Evolutionary conservation across 2,888 invertebrate genomes (phyloP).

Genomic region (Scaptomyza tumidula): DNA sequence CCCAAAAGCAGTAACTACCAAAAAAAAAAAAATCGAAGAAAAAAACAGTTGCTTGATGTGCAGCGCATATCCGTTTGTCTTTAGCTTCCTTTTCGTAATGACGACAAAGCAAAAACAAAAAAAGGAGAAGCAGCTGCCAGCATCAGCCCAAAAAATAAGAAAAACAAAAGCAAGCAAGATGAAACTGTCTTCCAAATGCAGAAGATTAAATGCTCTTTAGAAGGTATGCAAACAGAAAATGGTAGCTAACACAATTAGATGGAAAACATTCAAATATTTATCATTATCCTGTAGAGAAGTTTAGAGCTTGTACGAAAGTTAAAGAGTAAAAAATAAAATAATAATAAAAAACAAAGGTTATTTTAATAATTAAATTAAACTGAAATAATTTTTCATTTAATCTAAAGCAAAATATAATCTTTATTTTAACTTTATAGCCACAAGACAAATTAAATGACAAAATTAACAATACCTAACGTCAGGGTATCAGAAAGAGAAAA

Average conservation of each 20-base stretch:
- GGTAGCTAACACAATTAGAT: too few species aligned
- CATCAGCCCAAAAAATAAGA: conserved; percentile 40
- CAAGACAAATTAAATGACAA: background rate
- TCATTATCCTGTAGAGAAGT: too few species aligned
- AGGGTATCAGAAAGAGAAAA: conserved; percentile 20
- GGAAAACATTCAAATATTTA: too few species aligned
- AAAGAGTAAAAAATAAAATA: too few species aligned
- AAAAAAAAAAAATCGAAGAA: conserved; percentile 28
- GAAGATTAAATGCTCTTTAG: conserved; percentile 21
- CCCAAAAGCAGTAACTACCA: conserved; percentile 58
- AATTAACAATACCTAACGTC: background rate
- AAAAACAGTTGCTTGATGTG: conserved; percentile 77
- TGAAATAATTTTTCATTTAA: too few species aligned
- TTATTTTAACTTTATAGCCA: background rate
- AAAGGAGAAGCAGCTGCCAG: conserved; percentile 66
- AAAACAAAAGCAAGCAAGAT: conserved; percentile 17
- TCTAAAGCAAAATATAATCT: too few species aligned
- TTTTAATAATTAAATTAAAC: too few species aligned
- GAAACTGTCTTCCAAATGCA: background rate
- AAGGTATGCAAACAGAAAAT: too few species aligned
- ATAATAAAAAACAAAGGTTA: too few species aligned
- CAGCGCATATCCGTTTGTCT: conserved; percentile 77
- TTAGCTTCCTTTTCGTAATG: conserved; percentile 77
- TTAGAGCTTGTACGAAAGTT: too few species aligned
- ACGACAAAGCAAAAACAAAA: conserved; percentile 51